Evolutionary conservation across 2,888 invertebrate species (phyloP), one percentile per base, ranked within the genome.

Genomic region (Chrysotoxum bicinctum): DNA sequence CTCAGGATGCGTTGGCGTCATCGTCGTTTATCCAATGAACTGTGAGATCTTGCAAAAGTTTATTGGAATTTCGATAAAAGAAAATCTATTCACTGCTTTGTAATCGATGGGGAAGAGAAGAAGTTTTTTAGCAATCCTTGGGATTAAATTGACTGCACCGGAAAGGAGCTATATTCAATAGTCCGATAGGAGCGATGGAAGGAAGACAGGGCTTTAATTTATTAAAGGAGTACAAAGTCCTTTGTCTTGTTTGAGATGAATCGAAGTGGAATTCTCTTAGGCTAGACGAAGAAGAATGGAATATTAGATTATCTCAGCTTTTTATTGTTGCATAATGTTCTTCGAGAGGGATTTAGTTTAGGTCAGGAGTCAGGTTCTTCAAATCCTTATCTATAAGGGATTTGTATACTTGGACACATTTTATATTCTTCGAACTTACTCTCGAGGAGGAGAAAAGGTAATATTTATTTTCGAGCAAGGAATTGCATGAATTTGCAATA

Each of bases 291-390:
- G 21, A 45, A 32, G 35, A 45, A 69, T 62, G 43, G 60, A 75
- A 69, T 60, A 68, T 75, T 26, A n/a, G 62, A 68, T 69, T 45
- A 69, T 80, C 74, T 30, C 23, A 32, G 43, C 50, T 35, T 58
- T 43, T 58, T 58, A 58, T 37, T 58, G 37, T 35, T 58, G 23
- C 37, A 58, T 37, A 21, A 37, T 37, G 21, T 21, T 60, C 40
- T 60, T 40, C 9, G 40, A 23, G 40, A 60, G n/a, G 40, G 60
- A 60, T 60, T 60, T 23, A n/a, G 23, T 54, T 35, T 19, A 35
- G 40, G 60, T 23, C 40, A 40, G n/a, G 23, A 40, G 23, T 40
- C 40, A n/a, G 10, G n/a, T 60, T 40, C 12, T 23, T 23, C 3
- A 23, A 40, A 60, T 37, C n/a, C 40, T n/a, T 40, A 9, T 9